phyloP scores from a whole-genome alignment of 2,113 vertebrate genomes.

The Callionymus lyra region DNA sequence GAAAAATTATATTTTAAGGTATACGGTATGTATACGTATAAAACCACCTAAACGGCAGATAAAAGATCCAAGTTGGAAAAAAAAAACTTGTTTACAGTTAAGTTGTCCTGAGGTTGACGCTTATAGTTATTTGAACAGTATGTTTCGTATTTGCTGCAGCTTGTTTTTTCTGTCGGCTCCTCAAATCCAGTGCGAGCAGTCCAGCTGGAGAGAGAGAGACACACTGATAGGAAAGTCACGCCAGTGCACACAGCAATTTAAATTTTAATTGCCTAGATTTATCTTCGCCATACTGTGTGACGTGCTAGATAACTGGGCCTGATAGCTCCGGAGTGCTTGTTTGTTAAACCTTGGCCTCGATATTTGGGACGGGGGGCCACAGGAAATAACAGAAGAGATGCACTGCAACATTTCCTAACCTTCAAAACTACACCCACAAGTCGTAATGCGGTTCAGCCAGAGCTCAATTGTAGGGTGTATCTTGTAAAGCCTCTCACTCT shows the following conservation, averaged over 20 bases:
- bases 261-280: conserved; percentile 75
- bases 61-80: too few relatives aligned
- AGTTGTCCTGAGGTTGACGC: too few relatives aligned
- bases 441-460: conserved; percentile 21
- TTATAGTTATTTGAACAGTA: conserved; percentile 9
- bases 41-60: too few relatives aligned
- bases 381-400: conserved; percentile 43
- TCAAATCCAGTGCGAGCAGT: conserved; percentile 11
- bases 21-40: too few relatives aligned
- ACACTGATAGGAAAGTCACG: conserved; percentile 51
- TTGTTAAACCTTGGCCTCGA: conserved; percentile 56
- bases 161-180: not conserved
- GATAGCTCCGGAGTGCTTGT: conserved; percentile 54
- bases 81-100: too few relatives aligned
- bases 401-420: conserved; percentile 34
- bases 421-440: conserved; percentile 27
- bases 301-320: conserved; percentile 60
- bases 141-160: conserved; percentile 8
- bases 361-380: conserved; percentile 26
- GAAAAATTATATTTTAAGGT: too few relatives aligned
- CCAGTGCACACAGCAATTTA: conserved; percentile 64
- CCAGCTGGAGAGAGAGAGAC: conserved; percentile 19
- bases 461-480: conserved; percentile 21
- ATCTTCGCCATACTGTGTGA: conserved; percentile 68
- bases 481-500: conserved; percentile 32